Base-by-base conservation (phyloP, 2,888 invertebrate genomes). In the Eucera pruinosa region DNA sequence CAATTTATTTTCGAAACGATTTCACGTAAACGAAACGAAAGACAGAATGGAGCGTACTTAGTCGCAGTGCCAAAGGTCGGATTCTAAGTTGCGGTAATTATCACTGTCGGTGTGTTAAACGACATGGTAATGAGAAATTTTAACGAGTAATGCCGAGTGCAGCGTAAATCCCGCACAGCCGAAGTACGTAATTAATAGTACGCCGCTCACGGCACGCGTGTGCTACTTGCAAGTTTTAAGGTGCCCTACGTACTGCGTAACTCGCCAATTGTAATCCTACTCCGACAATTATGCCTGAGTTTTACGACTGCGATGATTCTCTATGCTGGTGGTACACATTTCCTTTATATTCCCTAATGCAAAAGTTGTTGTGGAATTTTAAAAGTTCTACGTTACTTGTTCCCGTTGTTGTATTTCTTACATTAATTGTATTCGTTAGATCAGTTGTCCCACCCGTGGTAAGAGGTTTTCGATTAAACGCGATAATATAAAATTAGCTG, bases 121-220 rank as follows among this genome's bases (percentile, higher is more conserved):
- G 71, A 65, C 68, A 65, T 47, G 74, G 64, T 78, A 78, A 80
- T 71, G 80, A 80, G 80, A 71, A 78, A 80, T 74, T 80, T 78
- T 80, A 80, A 80, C 78, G 78, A 80, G 80, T 74, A 66, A 67
- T 30, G 48, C 41, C 62, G 67, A n/a, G 30, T 48, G 50, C 69
- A 48, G 64, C 64, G 65, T 68, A 50, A 65, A 73, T 65, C 55
- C 66, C n/a, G 30, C 57, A 20, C 50, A 41, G 33, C 27, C 66
- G 71, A 78, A 71, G 68, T 25, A 52, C 74, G 74, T 71, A 74
- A 80, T 78, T 80, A 80, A 74, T 78, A 75, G 57, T 65, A 52
- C 23, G 43, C 9, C 25, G 39, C 41, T 20, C 33, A 20, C n/a
- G 39, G 41, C 68, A 54, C 50, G 48, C 50, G 60, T 50, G 64